Evolutionary conservation across 1,140 invertebrate species (phyloP), one percentile per base, ranked within the genome.

Genomic region (Luehdorfia chinensis): DNA sequence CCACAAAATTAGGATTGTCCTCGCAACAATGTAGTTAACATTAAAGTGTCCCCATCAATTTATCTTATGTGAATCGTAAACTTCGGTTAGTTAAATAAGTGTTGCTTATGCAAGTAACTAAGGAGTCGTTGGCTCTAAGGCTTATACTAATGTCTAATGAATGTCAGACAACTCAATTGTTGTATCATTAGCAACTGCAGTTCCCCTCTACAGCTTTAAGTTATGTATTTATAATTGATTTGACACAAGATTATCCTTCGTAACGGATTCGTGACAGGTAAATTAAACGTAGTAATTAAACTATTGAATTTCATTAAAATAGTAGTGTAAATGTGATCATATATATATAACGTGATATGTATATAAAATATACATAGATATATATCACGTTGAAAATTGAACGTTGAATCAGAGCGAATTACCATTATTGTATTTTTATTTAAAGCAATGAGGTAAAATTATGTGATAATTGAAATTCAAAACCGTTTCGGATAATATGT

Each of bases 211-310:
- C 19, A 9, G 23, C 16, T 46, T 51, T 50, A 15, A 44, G 50
- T 46, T 39, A 27, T 13, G 36, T 39, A 25, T 39, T 50, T 46
- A 45, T 51, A 44, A 46, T 51, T 46, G 23, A 51, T 51, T 51
- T 46, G 41, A 46, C 43, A 51, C 43, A 51, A 51, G 33, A 37
- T 39, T 34, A 39, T 45, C 25, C 32, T 31, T 36, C 32, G 34
- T 43, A 51, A 51, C 41, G 19, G 16, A 9, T 25, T 46, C 50
- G 44, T 51, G 49, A 51, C 50, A 45, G 39, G 37, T 30, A 30
- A 36, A 46, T 39, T 45, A 31, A 45, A 45, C 19, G 45, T 51
- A 36, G 36, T 51, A 33, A 19, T 31, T 31, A 32, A 33, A 30
- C 14, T 12, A 51, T 51, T 37, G 39, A 51, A 39, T 21, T 23